These are phyloP conservation scores for Platycercus adscitus DNA, from an alignment of 2,113 vertebrate species.

Conservation along the genomic window DNA sequence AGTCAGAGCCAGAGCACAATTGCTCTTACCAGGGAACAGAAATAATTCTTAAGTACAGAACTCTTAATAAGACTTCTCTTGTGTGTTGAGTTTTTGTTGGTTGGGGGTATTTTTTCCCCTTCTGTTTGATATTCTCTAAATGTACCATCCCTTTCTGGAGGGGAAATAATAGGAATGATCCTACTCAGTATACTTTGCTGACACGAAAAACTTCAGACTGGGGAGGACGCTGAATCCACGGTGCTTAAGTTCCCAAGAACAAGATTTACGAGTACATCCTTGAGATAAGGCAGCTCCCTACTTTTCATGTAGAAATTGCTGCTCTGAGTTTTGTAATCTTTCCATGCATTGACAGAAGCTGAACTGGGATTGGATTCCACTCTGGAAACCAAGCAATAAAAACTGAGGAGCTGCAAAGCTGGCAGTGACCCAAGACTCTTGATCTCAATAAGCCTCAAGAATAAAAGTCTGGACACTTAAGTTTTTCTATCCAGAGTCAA, in stretches of 20 bases:
- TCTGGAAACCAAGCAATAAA: neutral
- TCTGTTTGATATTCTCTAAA: neutral
- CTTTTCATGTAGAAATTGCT: neutral
- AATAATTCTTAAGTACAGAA: neutral
- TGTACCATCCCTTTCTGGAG: neutral
- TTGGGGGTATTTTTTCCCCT: neutral
- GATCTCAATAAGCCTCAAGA: neutral
- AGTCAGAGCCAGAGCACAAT: neutral
- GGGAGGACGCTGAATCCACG: neutral
- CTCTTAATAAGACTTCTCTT: neutral
- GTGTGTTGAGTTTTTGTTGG: neutral
- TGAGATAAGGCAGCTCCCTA: neutral
- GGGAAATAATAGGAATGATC: neutral
- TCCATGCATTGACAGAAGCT: neutral
- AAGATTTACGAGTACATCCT: neutral
- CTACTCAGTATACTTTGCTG: neutral
- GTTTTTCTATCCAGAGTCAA: neutral
- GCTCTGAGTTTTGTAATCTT: neutral
- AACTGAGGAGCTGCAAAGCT: neutral
- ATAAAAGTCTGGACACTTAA: neutral
- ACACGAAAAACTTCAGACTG: neutral
- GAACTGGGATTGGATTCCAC: neutral
- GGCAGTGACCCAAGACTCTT: neutral
- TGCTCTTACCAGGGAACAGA: neutral
- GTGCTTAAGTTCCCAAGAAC: neutral